phyloP scores from a whole-genome alignment of 2,113 vertebrate genomes.

The Octodon degus region DNA sequence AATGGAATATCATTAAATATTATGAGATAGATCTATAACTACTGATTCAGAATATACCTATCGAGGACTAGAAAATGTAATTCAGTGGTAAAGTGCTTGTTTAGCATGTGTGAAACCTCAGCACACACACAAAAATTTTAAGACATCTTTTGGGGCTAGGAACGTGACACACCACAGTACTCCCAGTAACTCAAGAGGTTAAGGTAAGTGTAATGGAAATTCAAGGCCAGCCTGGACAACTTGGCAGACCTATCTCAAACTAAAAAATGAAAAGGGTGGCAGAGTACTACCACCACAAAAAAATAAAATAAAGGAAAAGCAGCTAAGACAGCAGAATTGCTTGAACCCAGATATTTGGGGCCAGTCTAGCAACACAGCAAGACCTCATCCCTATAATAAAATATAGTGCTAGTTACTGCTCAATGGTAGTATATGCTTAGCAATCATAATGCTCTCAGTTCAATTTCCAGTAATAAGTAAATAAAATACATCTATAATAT shows the following conservation, averaged over 20 bases:
- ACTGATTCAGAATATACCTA: neutral
- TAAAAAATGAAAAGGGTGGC: neutral
- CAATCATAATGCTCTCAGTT: too few species aligned
- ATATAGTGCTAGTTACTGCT: neutral
- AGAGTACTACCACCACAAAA: neutral
- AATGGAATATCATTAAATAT: neutral
- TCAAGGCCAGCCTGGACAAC: neutral
- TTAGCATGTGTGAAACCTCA: neutral
- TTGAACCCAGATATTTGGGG: neutral
- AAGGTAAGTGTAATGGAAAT: neutral
- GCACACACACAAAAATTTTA: neutral
- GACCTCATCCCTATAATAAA: neutral
- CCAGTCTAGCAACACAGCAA: neutral
- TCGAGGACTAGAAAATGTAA: neutral
- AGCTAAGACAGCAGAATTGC: neutral
- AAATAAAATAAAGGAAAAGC: neutral
- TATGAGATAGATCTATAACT: neutral
- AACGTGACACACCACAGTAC: neutral
- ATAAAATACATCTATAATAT: neutral
- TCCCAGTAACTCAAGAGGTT: neutral
- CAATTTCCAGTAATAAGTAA: neutral
- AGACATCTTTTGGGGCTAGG: neutral
- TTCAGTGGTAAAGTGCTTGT: neutral
- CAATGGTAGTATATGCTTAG: neutral
- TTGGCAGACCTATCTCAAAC: neutral